Evolutionary conservation across 2,797 vertebrate genomes (phyloP).

Genomic region (Enteromius thamalakanensis): DNA sequence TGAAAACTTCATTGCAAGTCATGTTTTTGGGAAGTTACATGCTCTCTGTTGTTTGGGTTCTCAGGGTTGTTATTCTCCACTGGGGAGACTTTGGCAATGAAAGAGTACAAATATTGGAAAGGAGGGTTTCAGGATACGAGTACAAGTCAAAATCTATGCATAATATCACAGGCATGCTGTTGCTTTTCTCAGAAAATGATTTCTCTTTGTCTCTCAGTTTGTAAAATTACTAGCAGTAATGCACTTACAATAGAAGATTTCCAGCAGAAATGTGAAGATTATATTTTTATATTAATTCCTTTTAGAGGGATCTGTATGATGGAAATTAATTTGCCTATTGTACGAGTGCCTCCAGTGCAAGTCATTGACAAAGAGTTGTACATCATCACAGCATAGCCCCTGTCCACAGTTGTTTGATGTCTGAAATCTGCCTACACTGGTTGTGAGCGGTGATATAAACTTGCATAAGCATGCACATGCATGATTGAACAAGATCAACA

Average conservation of each 20-base stretch:
- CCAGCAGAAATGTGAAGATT: background rate
- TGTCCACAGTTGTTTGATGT: background rate
- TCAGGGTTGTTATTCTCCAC: background rate
- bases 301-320: background rate
- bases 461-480: background rate
- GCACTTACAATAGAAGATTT: background rate
- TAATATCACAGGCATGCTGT: background rate
- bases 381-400: background rate
- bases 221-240: background rate
- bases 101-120: background rate
- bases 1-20: conserved; percentile 43
- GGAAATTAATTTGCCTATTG: background rate
- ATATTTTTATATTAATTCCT: background rate
- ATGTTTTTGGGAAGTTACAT: background rate
- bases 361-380: background rate
- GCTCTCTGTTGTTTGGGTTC: conserved; percentile 18
- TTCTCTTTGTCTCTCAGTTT: background rate
- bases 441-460: background rate
- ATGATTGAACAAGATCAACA: background rate
- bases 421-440: background rate
- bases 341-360: background rate
- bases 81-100: background rate
- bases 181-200: background rate
- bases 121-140: background rate
- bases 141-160: background rate